phyloP scores from a whole-genome alignment of 1,140 invertebrate genomes.

The Zaprionus kolodkinae region DNA sequence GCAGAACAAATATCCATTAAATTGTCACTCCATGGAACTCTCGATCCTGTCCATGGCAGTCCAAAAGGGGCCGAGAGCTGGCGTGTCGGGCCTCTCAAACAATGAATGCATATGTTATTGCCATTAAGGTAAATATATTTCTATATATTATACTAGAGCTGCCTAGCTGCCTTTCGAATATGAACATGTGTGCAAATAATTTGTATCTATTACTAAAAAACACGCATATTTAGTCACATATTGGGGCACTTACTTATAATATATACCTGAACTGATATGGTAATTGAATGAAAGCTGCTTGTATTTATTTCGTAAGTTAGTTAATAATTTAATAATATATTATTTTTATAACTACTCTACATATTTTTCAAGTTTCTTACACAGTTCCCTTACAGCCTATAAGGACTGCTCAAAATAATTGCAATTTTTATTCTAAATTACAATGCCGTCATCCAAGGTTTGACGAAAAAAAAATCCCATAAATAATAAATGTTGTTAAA shows the following conservation, averaged over 20 bases:
- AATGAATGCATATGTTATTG: conserved; percentile 65
- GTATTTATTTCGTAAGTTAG: background rate
- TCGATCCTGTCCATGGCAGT: background rate
- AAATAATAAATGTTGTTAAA: conserved; percentile 82
- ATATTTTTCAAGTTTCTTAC: background rate
- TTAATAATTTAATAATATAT: background rate
- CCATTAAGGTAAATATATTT: conserved; percentile 66
- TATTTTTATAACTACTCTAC: background rate
- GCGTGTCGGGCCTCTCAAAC: conserved; percentile 43
- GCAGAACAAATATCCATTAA: conserved; percentile 66
- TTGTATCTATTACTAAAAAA: conserved; percentile 59
- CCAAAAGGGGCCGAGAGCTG: background rate
- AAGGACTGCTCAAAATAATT: conserved; percentile 57
- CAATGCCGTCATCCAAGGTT: conserved; percentile 43
- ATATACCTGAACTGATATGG: conserved; percentile 32
- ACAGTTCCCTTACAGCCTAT: background rate
- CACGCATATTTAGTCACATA: conserved; percentile 43
- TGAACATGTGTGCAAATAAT: conserved; percentile 81
- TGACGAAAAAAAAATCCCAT: conserved; percentile 61
- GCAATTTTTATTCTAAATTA: conserved; percentile 50
- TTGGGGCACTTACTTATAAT: conserved; percentile 11
- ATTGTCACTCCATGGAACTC: conserved; percentile 8
- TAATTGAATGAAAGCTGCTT: conserved; percentile 24
- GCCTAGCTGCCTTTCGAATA: conserved; percentile 58
- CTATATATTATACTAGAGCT: conserved; percentile 39